These are phyloP conservation scores for Glaucopsyche alexis DNA, from an alignment of 2,888 invertebrate species.

Conservation along the genomic window DNA sequence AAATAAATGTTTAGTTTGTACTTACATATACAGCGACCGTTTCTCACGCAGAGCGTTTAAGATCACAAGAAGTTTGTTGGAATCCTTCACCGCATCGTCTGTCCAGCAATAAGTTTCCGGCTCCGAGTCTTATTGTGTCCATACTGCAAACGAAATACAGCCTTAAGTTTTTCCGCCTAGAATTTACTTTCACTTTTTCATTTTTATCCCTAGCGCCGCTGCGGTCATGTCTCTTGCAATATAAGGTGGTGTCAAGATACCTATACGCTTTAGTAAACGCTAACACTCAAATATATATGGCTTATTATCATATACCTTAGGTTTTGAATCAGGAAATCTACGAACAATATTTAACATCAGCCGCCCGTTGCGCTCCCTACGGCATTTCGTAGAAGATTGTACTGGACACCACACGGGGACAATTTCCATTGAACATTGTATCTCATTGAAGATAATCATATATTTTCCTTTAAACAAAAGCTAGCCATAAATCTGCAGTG, in stretches of 20 bases:
- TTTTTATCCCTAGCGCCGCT: slow-evolving; percentile 29
- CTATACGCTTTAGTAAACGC: slow-evolving; percentile 37
- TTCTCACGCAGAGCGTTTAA: slow-evolving; percentile 44
- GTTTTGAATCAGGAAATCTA: slow-evolving; percentile 41
- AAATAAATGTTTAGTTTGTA: slow-evolving; percentile 30
- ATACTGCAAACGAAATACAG: slow-evolving; percentile 33
- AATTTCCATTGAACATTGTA: slow-evolving; percentile 27
- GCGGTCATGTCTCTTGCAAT: slow-evolving; percentile 35
- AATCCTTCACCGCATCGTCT: slow-evolving; percentile 50
- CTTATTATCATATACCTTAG: slow-evolving; percentile 44
- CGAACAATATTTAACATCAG: slow-evolving; percentile 40
- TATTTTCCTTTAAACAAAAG: slow-evolving; percentile 25
- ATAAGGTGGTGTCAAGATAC: slow-evolving; percentile 40
- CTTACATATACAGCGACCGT: slow-evolving; percentile 33
- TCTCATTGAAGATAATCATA: slow-evolving; percentile 19
- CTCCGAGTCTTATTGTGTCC: slow-evolving; percentile 41
- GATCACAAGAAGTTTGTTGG: slow-evolving; percentile 43
- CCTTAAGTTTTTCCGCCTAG: slow-evolving; percentile 30
- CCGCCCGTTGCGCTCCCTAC: slow-evolving; percentile 37
- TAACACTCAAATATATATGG: slow-evolving; percentile 38
- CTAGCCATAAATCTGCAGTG: not conserved
- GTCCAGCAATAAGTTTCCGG: slow-evolving; percentile 45
- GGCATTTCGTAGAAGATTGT: slow-evolving; percentile 29
- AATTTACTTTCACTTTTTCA: slow-evolving; percentile 30
- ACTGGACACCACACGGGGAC: slow-evolving; percentile 19